Evolutionary conservation across 2,797 vertebrate species (phyloP).

Genomic region (Momotus momota): DNA sequence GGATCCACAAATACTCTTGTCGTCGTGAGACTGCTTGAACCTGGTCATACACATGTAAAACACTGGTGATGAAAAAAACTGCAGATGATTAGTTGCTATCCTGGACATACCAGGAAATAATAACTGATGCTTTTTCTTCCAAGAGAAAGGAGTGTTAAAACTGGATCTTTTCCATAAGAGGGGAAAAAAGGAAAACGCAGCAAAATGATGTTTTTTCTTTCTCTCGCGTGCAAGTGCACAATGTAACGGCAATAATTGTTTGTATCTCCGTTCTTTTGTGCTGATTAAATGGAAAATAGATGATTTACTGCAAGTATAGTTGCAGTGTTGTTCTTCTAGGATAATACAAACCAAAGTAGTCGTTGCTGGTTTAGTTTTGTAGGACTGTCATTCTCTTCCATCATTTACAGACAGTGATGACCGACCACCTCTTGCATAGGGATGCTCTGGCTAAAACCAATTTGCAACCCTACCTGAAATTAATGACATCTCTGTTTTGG

Average conservation of each 20-base stretch:
- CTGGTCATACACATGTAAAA: slow-evolving; percentile 27
- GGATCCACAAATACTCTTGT: slow-evolving; percentile 26
- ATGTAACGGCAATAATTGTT: background rate
- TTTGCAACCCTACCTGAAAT: slow-evolving; percentile 33
- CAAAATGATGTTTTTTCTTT: background rate
- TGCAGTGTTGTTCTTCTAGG: background rate
- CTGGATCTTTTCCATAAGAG: background rate
- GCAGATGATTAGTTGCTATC: background rate
- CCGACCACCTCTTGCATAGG: background rate
- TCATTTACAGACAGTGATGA: background rate
- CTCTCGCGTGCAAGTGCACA: background rate
- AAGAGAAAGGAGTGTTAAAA: background rate
- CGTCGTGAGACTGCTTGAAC: background rate
- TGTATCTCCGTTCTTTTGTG: background rate
- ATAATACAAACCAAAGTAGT: background rate
- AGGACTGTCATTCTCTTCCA: background rate
- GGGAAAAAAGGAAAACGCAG: background rate
- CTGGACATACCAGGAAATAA: slow-evolving; percentile 50
- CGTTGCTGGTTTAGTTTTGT: background rate
- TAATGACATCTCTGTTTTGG: background rate
- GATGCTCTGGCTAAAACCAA: background rate
- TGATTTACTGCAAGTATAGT: background rate
- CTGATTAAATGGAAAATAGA: background rate
- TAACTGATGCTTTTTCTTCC: slow-evolving; percentile 13
- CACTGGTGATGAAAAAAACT: slow-evolving; percentile 39